Base-by-base conservation (phyloP, 92 coral and sea anemone species). In the Bergia puertoricense region DNA sequence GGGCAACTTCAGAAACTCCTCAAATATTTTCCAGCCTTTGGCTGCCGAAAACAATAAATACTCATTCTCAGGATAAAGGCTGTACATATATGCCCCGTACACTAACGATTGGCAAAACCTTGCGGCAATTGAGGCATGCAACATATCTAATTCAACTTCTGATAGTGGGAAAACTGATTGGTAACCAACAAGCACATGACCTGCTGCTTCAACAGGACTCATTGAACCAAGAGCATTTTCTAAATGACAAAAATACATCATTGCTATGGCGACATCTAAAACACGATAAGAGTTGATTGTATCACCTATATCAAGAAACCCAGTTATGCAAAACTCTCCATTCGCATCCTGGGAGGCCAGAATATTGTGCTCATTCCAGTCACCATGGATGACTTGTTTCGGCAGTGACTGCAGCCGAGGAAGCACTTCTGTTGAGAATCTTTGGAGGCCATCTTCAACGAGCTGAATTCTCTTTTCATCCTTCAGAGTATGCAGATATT, bases 371-470 rank as follows among this genome's bases (percentile, higher is more conserved):
- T 85, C 90, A 74, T 87, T 94, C 67, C 92, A 82, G 44, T 94
- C 97, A 15, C 94, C 97, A 72, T 92, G 95, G 81, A 94, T 94
- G 57, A 92, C 46, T 81, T 94, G 97, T 84, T 80, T 92, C 20
- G 93, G 92, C 78, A 94, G 90, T 23, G 83, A 78, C 51, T 84
- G 74, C 0, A 94, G 75, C 43, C 50, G 81, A 40, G 97, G 97
- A 18, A 65, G 75, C 10, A 94, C 94, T 78, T 88, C 89, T 5
- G 45, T 71, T 6, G 67, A 71, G 36, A 84, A 84, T 44, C 87
- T 84, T 72, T 45, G 38, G 0, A 84, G 79, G 42, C 87, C 87
- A 71, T 84, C 79, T 16, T 84, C 67, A 72, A 84, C 13, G 23
- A 84, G 87, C 65, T 68, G 78, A 36, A 84, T 84, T 71, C 41